Conservation (phyloP, 2,113 vertebrate species). For the Heteronetta atricapilla region DNA sequence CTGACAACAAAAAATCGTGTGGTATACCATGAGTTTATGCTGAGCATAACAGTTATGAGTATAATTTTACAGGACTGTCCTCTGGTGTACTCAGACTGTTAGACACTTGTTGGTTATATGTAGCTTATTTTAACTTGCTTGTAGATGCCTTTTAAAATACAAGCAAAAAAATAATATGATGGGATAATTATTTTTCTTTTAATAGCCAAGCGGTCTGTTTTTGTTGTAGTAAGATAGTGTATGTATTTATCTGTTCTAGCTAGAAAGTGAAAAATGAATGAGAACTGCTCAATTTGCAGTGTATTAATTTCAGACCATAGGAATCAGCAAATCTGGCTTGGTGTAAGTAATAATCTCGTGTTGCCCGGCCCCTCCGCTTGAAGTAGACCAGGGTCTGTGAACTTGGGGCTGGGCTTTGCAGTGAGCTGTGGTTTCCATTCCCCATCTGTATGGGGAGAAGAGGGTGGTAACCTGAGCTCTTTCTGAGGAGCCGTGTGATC, state of each 20-base stretch:
- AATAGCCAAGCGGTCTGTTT: not conserved
- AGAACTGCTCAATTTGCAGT: not conserved
- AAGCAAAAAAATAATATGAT: not conserved
- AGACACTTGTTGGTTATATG: not conserved
- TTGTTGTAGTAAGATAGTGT: not conserved
- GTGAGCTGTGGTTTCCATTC: not conserved
- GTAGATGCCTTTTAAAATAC: not conserved
- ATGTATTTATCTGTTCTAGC: not conserved
- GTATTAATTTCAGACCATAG: not conserved
- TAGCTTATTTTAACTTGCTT: not conserved
- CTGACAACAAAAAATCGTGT: not conserved
- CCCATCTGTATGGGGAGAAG: not conserved
- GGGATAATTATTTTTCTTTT: no score
- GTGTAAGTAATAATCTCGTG: not conserved
- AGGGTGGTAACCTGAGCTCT: not conserved
- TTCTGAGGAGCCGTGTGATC: accelerated
- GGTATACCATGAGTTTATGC: not conserved
- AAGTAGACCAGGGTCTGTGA: not conserved
- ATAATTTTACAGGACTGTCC: not conserved
- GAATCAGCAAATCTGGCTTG: not conserved
- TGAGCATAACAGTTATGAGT: not conserved
- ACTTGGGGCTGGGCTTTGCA: not conserved
- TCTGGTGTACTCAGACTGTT: not conserved
- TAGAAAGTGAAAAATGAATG: not conserved
- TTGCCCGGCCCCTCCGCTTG: no score